Conservation (phyloP, 2,888 invertebrate genomes). For the Plutella xylostella region DNA sequence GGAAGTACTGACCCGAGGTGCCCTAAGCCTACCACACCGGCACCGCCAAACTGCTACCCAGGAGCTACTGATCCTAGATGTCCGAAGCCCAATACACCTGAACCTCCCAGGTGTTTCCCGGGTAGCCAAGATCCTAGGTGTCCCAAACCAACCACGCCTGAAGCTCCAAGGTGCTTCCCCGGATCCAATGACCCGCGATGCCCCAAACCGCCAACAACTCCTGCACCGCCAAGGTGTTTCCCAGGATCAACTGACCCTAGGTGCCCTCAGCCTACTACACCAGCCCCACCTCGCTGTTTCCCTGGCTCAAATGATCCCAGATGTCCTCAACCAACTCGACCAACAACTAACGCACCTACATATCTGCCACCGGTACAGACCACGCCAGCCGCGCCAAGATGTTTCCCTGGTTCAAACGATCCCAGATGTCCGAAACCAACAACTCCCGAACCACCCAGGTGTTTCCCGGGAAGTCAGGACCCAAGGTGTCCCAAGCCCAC, state of each 20-base stretch:
- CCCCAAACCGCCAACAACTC: conserved; percentile 24
- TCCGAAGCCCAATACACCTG: conserved; percentile 28
- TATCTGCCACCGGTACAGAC: conserved; percentile 22
- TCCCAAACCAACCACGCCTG: conserved; percentile 25
- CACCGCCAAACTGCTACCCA: conserved; percentile 26
- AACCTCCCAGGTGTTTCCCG: conserved; percentile 24
- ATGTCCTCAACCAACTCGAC: conserved; percentile 30
- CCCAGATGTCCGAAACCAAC: conserved; percentile 24
- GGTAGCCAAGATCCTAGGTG: conserved; percentile 31
- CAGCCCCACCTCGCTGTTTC: conserved; percentile 22
- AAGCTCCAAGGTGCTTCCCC: conserved; percentile 21
- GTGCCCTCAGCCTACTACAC: conserved; percentile 26
- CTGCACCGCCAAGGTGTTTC: conserved; percentile 25
- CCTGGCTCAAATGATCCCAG: conserved; percentile 31
- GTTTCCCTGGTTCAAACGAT: conserved; percentile 32
- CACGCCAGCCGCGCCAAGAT: conserved; percentile 22
- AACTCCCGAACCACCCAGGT: conserved; percentile 19
- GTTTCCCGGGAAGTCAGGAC: conserved; percentile 27
- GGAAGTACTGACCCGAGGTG: conserved; percentile 27
- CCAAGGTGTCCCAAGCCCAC: conserved; percentile 29
- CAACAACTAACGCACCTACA: conserved; percentile 20
- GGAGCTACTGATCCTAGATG: conserved; percentile 40
- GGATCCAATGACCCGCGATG: conserved; percentile 19
- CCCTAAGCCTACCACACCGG: conserved; percentile 22
- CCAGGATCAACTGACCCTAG: conserved; percentile 26